Conservation (phyloP, 2,797 vertebrate species). For the Anniella stebbinsi region DNA sequence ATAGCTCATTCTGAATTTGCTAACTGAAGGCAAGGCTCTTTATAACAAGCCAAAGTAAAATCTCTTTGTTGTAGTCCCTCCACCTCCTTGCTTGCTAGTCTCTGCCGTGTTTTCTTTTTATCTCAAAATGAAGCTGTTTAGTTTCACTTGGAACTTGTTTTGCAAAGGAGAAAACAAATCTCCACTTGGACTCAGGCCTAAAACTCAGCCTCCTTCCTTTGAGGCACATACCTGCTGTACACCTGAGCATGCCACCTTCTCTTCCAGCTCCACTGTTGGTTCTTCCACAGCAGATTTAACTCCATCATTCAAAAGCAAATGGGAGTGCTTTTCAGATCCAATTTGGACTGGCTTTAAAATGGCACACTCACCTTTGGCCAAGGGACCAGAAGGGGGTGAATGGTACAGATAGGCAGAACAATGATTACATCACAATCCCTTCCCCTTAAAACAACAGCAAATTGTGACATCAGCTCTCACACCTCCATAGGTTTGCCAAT, state of each 20-base stretch:
- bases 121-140: background rate
- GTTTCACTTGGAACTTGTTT: constrained; percentile 5
- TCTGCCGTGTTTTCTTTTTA: background rate
- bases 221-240: background rate
- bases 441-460: background rate
- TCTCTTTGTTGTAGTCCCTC: background rate
- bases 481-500: background rate
- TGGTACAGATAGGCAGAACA: background rate
- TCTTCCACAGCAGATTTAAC: background rate
- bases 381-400: too few species aligned
- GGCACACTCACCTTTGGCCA: background rate
- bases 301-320: background rate
- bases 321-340: background rate
- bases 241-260: constrained; percentile 4
- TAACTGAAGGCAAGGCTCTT: background rate
- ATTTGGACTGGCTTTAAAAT: background rate
- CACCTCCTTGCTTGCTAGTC: background rate
- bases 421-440: background rate
- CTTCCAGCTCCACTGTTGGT: background rate
- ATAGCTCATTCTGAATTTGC: background rate
- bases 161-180: background rate
- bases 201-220: constrained; percentile 1
- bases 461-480: background rate
- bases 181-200: background rate
- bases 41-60: background rate